These are phyloP conservation scores for Notodonta ziczac DNA, from an alignment of 2,888 invertebrate species.

Conservation along the genomic window DNA sequence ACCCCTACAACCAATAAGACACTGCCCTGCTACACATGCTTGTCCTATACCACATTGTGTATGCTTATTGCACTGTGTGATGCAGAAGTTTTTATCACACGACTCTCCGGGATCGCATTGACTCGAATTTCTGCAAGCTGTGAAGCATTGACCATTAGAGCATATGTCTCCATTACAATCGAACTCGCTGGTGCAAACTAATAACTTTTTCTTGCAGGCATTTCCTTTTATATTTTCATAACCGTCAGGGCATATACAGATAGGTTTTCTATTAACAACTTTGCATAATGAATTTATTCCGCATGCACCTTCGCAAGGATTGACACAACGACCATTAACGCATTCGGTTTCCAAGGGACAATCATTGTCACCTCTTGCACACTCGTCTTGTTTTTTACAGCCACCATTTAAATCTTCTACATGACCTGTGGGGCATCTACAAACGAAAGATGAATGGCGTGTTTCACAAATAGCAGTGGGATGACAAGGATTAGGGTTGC, in stretches of 20 bases:
- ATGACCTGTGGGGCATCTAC: slow-evolving; percentile 90
- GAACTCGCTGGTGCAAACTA: slow-evolving; percentile 87
- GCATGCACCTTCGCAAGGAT: slow-evolving; percentile 93
- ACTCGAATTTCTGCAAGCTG: slow-evolving; percentile 89
- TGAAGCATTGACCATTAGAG: slow-evolving; percentile 92
- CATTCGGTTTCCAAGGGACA: slow-evolving; percentile 91
- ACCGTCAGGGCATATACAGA: slow-evolving; percentile 91
- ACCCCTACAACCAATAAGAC: slow-evolving; percentile 92
- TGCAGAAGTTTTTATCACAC: slow-evolving; percentile 91
- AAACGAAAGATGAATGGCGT: slow-evolving; percentile 87
- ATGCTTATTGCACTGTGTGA: slow-evolving; percentile 91
- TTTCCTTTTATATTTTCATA: slow-evolving; percentile 87
- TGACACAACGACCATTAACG: slow-evolving; percentile 88
- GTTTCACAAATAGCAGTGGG: slow-evolving; percentile 91
- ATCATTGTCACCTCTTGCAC: slow-evolving; percentile 88
- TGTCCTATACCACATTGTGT: slow-evolving; percentile 91
- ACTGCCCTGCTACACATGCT: slow-evolving; percentile 92
- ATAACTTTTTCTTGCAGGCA: slow-evolving; percentile 89
- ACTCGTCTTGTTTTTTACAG: slow-evolving; percentile 91
- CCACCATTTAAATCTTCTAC: slow-evolving; percentile 91
- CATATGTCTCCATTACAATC: slow-evolving; percentile 93
- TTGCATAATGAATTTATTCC: slow-evolving; percentile 93
- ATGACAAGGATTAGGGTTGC: slow-evolving; percentile 92
- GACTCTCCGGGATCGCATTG: slow-evolving; percentile 93
- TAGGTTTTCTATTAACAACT: slow-evolving; percentile 89